Evolutionary conservation across 2,888 invertebrate species (phyloP).

Genomic region (Clostera curtula): DNA sequence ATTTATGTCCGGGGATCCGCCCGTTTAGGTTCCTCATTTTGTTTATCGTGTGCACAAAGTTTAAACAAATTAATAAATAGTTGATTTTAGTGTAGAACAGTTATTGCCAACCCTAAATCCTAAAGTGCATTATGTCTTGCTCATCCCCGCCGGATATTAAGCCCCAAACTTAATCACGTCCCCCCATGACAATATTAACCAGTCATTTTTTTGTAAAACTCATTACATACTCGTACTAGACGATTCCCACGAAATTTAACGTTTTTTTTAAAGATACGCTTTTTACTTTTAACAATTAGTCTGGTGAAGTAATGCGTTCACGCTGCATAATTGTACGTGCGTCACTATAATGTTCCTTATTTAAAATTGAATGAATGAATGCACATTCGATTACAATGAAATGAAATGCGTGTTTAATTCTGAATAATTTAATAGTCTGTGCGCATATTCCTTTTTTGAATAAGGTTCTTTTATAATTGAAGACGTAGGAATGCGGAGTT

Average conservation of each 20-base stretch:
- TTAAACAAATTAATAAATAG: neutral
- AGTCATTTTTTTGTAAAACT: conserved; percentile 52
- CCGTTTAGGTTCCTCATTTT: neutral
- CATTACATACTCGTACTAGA: conserved; percentile 60
- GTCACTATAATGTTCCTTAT: conserved; percentile 33
- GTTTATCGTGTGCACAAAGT: no score
- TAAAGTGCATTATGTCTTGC: conserved; percentile 60
- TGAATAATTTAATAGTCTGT: conserved; percentile 25
- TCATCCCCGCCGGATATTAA: conserved; percentile 65
- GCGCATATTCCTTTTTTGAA: conserved; percentile 6
- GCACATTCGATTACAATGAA: conserved; percentile 36
- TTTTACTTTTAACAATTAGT: conserved; percentile 58
- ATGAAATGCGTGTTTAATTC: conserved; percentile 45
- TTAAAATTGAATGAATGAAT: conserved; percentile 44
- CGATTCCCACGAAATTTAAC: conserved; percentile 59
- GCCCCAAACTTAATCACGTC: conserved; percentile 64
- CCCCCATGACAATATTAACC: conserved; percentile 54
- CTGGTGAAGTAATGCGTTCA: conserved; percentile 65
- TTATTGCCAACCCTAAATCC: conserved; percentile 35
- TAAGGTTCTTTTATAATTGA: no score
- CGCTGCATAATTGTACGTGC: conserved; percentile 62
- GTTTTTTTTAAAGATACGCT: conserved; percentile 38
- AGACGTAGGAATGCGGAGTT: no score
- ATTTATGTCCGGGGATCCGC: no score
- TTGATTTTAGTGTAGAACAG: neutral